Percentiles rank a stretch among this genome's conserved stretches.
Evolutionary conservation across 2,888 invertebrate species (phyloP).

Genomic region (Eubasilissa splendida): DNA sequence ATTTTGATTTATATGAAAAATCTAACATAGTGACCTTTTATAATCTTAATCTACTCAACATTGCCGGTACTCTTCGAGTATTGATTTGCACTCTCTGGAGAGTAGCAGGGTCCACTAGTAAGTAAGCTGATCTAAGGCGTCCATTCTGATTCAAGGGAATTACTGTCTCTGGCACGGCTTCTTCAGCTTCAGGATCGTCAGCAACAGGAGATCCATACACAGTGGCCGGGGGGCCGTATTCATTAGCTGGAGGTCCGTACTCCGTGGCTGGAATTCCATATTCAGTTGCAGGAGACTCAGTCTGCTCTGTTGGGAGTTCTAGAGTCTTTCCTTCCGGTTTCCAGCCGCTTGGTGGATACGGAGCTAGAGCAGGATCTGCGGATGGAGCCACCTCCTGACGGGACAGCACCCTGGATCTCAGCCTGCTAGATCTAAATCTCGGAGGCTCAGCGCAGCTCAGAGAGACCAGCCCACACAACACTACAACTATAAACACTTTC

Average conservation of each 20-base stretch:
- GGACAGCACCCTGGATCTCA: conserved; percentile 47
- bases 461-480: conserved; percentile 38
- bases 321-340: conserved; percentile 67
- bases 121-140: conserved; percentile 36
- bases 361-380: conserved; percentile 34
- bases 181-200: conserved; percentile 6
- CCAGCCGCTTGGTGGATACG: conserved; percentile 67
- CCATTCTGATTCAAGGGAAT: conserved; percentile 24
- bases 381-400: conserved; percentile 51
- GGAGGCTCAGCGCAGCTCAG: conserved; percentile 41
- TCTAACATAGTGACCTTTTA: not conserved
- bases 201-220: not conserved
- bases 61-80: conserved; percentile 36
- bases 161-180: conserved; percentile 31
- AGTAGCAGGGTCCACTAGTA: conserved; percentile 30
- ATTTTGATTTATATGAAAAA: no score
- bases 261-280: conserved; percentile 56
- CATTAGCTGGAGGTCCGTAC: conserved; percentile 60
- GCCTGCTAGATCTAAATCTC: conserved; percentile 41
- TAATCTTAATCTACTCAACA: conserved; percentile 22
- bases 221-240: conserved; percentile 60
- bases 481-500: conserved; percentile 49
- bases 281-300: conserved; percentile 51
- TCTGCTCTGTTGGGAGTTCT: conserved; percentile 64
- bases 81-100: conserved; percentile 30